Evolutionary conservation across 2,113 vertebrate genomes (phyloP), one percentile per base, ranked within the genome.

Genomic region (Callionymus lyra): DNA sequence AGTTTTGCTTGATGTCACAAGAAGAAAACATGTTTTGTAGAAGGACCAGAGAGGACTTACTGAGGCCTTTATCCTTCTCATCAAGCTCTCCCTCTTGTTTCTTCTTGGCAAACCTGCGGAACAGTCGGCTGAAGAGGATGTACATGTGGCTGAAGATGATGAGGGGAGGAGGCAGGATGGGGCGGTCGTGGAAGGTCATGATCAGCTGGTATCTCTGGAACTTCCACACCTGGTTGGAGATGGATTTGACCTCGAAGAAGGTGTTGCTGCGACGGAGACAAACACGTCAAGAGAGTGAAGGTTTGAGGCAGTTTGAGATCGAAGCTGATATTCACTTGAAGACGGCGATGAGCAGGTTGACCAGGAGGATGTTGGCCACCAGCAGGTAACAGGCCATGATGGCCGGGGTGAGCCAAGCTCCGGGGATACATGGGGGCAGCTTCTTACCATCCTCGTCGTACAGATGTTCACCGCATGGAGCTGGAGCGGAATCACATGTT

Each of bases 161-260:
- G 84, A 99, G 89, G 0, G 95, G 95, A 0, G 95, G 95, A 1
- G 95, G 95, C 6, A 99, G 85, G 42, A 99, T 91, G 1, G 95
- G 95, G 1, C 95, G 85, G 77, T 97, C 94, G 0, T 99, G 90
- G 63, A 98, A 99, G 0, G 94, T 99, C 92, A 99, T 95, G 47
- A 98, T 99, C 61, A 99, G 81, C 76, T 99, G 95, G 50, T 99
- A 99, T 16, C 95, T 69, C 79, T 99, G 95, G 47, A 99, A 99
- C 77, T 99, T 99, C 95, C 95, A 99, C 37, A 99, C 90, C 70
- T 99, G 95, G 77, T 99, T 99, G 44, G 95, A 99, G 68, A 99
- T 98, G 55, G 93, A 97, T 62, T 98, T 98, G 10, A 99, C 90
- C 65, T 99, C 95, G 64, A 93, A 93, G 82, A 99, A 99, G 12